A percentile compares a stretch with the other conserved stretches of the same genome.
phyloP scores from a whole-genome alignment of 2,797 vertebrate species.

The Intellagama lesueurii region DNA sequence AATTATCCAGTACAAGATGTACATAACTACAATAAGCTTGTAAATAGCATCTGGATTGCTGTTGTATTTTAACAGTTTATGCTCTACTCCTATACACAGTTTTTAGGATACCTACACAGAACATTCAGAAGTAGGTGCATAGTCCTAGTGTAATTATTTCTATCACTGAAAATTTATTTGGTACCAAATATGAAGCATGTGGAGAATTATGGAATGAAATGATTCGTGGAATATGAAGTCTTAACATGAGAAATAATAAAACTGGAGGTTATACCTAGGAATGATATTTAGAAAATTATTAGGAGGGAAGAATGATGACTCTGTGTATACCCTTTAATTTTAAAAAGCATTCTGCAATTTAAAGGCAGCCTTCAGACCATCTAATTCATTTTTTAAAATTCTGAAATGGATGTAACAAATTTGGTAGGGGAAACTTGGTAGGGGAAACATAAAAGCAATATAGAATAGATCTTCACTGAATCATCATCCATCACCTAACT shows the following conservation, averaged over 20 bases:
- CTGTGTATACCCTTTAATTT: not conserved
- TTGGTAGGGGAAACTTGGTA: not conserved
- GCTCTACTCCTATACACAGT: not conserved
- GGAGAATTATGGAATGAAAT: not conserved
- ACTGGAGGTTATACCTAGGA: not conserved
- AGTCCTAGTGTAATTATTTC: not conserved
- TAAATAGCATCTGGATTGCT: not conserved
- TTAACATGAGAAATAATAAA: not conserved
- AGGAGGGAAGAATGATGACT: too few relatives aligned
- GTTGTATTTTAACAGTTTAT: not conserved
- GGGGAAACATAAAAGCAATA: not conserved
- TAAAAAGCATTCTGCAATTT: not conserved
- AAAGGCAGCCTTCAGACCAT: not conserved
- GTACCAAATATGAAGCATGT: not conserved
- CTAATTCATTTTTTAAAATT: not conserved
- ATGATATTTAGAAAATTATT: too few relatives aligned
- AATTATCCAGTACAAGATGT: not conserved
- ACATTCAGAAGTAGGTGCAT: not conserved
- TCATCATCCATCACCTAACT: not conserved
- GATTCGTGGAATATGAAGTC: not conserved
- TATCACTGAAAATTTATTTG: not conserved
- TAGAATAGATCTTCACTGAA: not conserved
- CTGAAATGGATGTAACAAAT: not conserved
- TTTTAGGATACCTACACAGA: not conserved
- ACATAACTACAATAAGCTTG: not conserved